phyloP scores from a whole-genome alignment of 2,797 vertebrate genomes.

The Chaetodon trifasciatus region DNA sequence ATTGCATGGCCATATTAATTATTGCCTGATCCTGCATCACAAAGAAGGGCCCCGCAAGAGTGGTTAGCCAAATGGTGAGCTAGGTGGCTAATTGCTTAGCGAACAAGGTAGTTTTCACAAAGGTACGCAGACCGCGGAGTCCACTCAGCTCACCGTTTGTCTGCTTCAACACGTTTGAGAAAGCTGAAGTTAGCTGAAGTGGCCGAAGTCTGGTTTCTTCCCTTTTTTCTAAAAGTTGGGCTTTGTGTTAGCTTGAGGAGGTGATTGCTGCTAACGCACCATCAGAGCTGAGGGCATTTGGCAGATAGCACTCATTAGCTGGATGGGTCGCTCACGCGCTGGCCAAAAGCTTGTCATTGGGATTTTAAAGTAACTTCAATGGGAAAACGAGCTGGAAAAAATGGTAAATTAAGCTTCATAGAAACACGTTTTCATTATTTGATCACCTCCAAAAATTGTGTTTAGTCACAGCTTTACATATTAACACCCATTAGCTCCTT shows the following conservation, averaged over 20 bases:
- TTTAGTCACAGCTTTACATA: neutral
- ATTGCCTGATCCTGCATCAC: conserved; percentile 83
- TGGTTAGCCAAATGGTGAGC: conserved; percentile 76
- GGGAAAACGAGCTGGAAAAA: neutral
- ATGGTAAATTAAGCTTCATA: neutral
- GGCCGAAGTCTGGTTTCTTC: neutral
- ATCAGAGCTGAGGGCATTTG: conserved; percentile 55
- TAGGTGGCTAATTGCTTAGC: conserved; percentile 62
- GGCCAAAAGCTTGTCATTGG: neutral
- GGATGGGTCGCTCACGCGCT: conserved; percentile 7
- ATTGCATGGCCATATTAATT: conserved; percentile 82
- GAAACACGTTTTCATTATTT: neutral
- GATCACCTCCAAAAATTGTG: neutral
- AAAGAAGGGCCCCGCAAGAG: conserved; percentile 79
- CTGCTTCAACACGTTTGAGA: neutral
- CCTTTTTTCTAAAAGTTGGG: conserved; percentile 40
- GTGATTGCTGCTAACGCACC: conserved; percentile 56
- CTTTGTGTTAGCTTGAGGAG: conserved; percentile 52
- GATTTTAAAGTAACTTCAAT: neutral
- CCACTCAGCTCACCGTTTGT: rapidly evolving
- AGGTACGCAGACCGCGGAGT: rapidly evolving
- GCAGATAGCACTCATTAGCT: conserved; percentile 46
- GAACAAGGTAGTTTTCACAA: conserved; percentile 9
- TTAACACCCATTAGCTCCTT: neutral
- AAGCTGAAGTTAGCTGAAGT: neutral